Base-by-base conservation (phyloP, 2,797 vertebrate species). In the Anomalospiza imberbis region DNA sequence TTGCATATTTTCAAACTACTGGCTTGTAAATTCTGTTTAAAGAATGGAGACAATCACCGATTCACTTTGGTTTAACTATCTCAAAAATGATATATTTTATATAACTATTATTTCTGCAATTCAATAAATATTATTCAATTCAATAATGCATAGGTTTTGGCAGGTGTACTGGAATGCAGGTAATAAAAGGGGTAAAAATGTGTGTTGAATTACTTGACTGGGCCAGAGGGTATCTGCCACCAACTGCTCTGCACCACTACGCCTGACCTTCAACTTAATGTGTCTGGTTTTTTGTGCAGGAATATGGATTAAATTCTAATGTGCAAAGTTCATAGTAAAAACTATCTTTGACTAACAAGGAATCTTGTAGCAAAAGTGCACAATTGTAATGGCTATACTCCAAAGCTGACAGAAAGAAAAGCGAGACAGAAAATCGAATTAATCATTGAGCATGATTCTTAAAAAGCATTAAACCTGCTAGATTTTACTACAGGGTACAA, bases 361-460 rank as follows among this genome's bases (percentile, higher is more conserved):
- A 40, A 70, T 83, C 40, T 38, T 31, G 45, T 34, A 60, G 58
- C 21, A 91, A 70, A 61, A 25, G 16, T 0, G 0, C 0, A 1
- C 6, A 54, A 17, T 1, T n/a, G 3, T 38, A 61, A 61, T 9
- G 34, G 45, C 31, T 54, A 10, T 26, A 63, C 10, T 55, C 24
- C 61, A 80, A 88, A 89, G 40, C 7, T 19, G 17, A 62, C 26
- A 63, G 61, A 76, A 75, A 76, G 11, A 79, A 94, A 78, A 77
- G 12, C 17, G 51, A 65, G 28, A 73, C 0, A 71, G n/a, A 85
- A 92, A 81, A 88, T 51, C 31, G 75, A 13, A 72, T 47, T 38
- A 61, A 53, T 29, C 12, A 63, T 0, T 58, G 20, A 89, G 54
- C 11, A 44, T 7, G 6, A 61, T 42, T 47, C 13, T 1, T 18